Base-by-base conservation (phyloP, 1,140 invertebrate genomes). In the Hycleus phaleratus region DNA sequence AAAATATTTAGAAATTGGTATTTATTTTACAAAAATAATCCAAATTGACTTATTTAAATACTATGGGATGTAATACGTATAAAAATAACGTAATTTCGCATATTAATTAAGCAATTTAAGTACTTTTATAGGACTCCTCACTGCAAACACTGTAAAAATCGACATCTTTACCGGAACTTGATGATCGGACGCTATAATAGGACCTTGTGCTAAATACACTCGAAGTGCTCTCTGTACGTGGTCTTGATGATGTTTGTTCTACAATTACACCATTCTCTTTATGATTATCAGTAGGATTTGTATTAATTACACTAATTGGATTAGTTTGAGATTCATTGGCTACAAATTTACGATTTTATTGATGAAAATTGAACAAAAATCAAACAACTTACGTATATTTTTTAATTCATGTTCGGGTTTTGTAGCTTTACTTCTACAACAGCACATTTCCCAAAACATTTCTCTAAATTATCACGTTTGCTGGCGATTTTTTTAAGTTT, bases 61-160 rank as follows among this genome's bases (percentile, higher is more conserved):
- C 18, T 18, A 18, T 18, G 18, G 18, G 18, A 18, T 18, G 18
- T 18, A 18, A 18, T 18, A 18, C 18, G 18, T 18, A 18, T 18
- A 18, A 18, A 18, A 18, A 18, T 18, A 18, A 18, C 18, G 18
- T 18, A 18, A 18, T 18, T 18, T 18, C 18, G 18, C 1, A 18
- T 18, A 18, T 18, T 18, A 18, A 18, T 32, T 5, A 25, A 11
- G 38, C 46, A 26, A 48, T 48, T 25, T 48, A 53, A 53, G 51
- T 53, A 53, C 51, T 53, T 46, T 53, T 53, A 32, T 26, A 53
- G 38, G 59, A 62, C 26, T 65, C 58, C 24, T 42, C 61, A 59
- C 66, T 68, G 44, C 60, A 63, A 5, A 63, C 42, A 55, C 63
- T 65, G 38, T 65, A 60, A 58, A 61, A 67, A 56, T 65, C 65